Conservation (phyloP, 2,113 vertebrate genomes). For the Tauraco erythrolophus region DNA sequence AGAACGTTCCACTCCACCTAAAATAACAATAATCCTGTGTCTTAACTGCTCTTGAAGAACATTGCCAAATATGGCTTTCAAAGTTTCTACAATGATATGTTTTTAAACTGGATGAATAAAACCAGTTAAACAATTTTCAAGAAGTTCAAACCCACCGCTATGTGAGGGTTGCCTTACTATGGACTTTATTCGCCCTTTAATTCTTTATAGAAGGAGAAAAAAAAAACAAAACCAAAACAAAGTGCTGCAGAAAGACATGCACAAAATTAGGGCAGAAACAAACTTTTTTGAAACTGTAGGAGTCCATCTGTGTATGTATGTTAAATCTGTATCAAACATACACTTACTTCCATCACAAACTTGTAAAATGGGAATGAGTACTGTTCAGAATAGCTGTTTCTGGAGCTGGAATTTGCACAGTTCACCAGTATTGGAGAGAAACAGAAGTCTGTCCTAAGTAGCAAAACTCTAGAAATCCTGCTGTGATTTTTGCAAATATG, state of each 20-base stretch:
- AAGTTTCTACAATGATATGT: not conserved
- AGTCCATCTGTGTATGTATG: not conserved
- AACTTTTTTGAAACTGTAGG: not conserved
- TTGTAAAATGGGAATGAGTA: not conserved
- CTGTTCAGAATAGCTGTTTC: not conserved
- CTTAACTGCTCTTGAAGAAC: conserved; percentile 5
- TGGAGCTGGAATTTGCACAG: not conserved
- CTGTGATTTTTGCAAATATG: not conserved
- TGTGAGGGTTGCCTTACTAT: not conserved
- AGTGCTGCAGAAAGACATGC: not conserved
- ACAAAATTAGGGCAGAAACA: not conserved
- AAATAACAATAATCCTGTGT: conserved; percentile 37
- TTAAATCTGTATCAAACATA: not conserved
- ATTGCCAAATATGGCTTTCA: conserved; percentile 23
- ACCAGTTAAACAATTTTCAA: not conserved
- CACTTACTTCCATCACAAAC: not conserved
- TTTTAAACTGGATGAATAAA: conserved; percentile 23
- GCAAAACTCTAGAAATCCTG: not conserved
- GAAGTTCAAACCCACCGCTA: not conserved
- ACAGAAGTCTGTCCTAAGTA: not conserved
- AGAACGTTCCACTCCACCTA: not conserved
- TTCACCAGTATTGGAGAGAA: not conserved
- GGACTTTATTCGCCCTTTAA: not conserved
- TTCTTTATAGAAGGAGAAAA: not conserved
- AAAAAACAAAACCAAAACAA: not conserved